A percentile compares a stretch with the other conserved stretches of the same genome.
Evolutionary conservation across 2,888 invertebrate species (phyloP).

Genomic region (Uloborus plumipes): DNA sequence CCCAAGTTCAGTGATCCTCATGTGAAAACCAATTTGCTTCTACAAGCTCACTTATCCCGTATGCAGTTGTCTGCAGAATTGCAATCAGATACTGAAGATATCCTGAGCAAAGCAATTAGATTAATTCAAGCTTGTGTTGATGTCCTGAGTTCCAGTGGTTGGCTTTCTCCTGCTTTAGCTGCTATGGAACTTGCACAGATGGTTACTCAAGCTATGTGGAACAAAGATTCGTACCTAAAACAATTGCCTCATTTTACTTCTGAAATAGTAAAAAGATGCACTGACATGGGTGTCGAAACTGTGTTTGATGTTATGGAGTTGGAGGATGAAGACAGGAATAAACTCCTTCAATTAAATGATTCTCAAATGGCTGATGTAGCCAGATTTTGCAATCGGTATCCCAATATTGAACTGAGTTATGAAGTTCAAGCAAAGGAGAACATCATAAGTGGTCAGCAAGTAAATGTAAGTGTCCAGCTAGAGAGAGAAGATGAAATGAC

Average conservation of each 20-base stretch:
- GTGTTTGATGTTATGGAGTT: constrained; percentile 97
- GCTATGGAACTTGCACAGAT: constrained; percentile 99
- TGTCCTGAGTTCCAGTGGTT: constrained; percentile 94
- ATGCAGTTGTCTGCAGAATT: constrained; percentile 95
- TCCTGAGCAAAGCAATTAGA: constrained; percentile 80
- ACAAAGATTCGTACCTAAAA: constrained; percentile 95
- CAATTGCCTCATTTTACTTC: constrained; percentile 95
- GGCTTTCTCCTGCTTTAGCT: constrained; percentile 97
- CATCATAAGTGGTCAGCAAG: constrained; percentile 84
- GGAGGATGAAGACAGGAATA: constrained; percentile 82
- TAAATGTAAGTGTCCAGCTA: constrained; percentile 89
- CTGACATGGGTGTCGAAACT: constrained; percentile 90
- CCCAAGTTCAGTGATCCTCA: constrained; percentile 96
- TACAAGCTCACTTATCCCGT: constrained; percentile 96
- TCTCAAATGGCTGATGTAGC: constrained; percentile 97
- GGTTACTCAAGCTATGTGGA: constrained; percentile 99
- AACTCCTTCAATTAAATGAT: constrained; percentile 79
- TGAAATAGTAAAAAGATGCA: constrained; percentile 90
- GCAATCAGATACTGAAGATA: constrained; percentile 93
- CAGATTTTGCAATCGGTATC: constrained; percentile 97
- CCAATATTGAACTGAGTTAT: constrained; percentile 95
- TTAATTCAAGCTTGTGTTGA: constrained; percentile 85
- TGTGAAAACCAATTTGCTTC: constrained; percentile 92
- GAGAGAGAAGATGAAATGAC: constrained; percentile 97
- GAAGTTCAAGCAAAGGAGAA: constrained; percentile 87